phyloP scores from a whole-genome alignment of 30 jellyfish, hydroid and myxozoan genomes.

The Pseudorhiza aurosa region DNA sequence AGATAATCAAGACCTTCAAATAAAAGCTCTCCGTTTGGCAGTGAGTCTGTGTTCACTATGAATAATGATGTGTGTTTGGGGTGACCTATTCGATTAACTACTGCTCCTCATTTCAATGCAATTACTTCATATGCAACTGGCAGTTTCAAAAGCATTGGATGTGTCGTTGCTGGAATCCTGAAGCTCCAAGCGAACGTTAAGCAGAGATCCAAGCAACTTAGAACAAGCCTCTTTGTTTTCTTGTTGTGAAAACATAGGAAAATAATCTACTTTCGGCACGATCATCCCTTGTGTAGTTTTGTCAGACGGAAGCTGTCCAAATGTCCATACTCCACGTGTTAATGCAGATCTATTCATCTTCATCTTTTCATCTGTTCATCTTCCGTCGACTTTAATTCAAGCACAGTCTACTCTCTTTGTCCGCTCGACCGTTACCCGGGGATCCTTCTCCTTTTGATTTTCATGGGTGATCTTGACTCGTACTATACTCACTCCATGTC shows the following conservation, averaged over 20 bases:
- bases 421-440: too few relatives aligned
- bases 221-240: constrained; percentile 2
- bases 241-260: not conserved
- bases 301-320: constrained; percentile 2
- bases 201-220: not conserved
- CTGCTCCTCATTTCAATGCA: too few relatives aligned
- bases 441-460: too few relatives aligned
- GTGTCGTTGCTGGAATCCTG: not conserved
- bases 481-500: too few relatives aligned
- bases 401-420: not conserved
- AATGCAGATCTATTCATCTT: too few relatives aligned
- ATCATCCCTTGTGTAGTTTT: not conserved
- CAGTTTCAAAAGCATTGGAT: not conserved
- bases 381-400: not conserved
- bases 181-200: not conserved
- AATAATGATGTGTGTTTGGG: too few relatives aligned
- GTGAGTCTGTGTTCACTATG: too few relatives aligned
- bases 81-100: too few relatives aligned
- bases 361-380: not conserved
- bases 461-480: too few relatives aligned
- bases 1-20: too few relatives aligned
- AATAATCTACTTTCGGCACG: not conserved
- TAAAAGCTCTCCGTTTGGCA: too few relatives aligned
- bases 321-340: too few relatives aligned
- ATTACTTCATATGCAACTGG: not conserved